Base-by-base conservation (phyloP, 1,140 invertebrate species). In the Heliconius hermathena region DNA sequence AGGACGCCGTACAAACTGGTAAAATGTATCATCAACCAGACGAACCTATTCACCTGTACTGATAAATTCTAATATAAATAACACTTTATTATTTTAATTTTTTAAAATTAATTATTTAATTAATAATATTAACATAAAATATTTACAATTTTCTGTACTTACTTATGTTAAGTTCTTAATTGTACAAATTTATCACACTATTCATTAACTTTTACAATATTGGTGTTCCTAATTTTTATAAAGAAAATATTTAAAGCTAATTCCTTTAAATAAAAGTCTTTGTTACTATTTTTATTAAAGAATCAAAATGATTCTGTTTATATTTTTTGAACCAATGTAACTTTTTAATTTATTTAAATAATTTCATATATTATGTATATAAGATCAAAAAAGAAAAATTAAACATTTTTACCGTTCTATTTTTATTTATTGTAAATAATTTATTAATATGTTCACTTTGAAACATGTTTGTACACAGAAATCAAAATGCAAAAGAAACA, bases 1-100 rank as follows among this genome's bases (percentile, higher is more conserved):
- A 90, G 88, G 93, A 93, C 80, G 93, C 93, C 20, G 92, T 94
- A 72, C 83, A 89, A 26, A 91, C 87, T 26, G 93, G 93, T 8
- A 88, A 92, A 84, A 90, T 94, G 22, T 94, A 94, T 86, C 87
- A 88, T 74, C 82, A 87, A 8, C 91, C 92, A 0, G 91, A 77
- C 36, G 33, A 72, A 72, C 71, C 71, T n/a, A 36, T 72, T n/a
- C 33, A 72, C 18, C 33, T 38, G 36, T 72, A 72, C 36, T 72
- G 71, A 72, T 22, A 57, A 18, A 20, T 52, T 57, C 20, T n/a
- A n/a, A 60, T 22, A 60, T 3, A 60, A 60, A 22, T 60, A 60
- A 11, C 3, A 22, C 13, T 26, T 60, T 22, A n/a, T n/a, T 5
- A 6, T 54, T 52, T 20, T 6, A n/a, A n/a, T 20, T 54, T n/a